Conservation (phyloP, 2,888 invertebrate genomes). For the Plagodis pulveraria region DNA sequence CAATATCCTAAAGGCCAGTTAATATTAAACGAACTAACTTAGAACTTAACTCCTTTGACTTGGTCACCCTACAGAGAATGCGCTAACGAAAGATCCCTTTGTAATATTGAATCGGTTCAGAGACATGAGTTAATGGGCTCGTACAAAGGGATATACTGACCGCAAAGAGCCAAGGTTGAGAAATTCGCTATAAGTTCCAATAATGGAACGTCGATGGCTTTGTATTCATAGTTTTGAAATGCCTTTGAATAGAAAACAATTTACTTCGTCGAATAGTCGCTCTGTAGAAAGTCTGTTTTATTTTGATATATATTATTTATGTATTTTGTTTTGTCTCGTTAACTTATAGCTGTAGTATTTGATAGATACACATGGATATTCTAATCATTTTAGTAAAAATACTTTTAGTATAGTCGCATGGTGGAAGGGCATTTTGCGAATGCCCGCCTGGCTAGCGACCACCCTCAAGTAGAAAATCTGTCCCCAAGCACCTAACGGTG, state of each 20-base stretch:
- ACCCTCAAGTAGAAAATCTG: too few relatives aligned
- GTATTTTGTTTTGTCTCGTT: background rate
- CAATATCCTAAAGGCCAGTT: too few relatives aligned
- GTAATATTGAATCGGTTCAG: conserved; percentile 22
- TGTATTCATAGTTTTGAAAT: conserved; percentile 22
- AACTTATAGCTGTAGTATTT: too few relatives aligned
- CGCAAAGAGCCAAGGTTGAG: conserved; percentile 30
- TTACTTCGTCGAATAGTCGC: background rate
- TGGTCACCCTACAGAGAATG: conserved; percentile 10
- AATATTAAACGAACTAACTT: too few relatives aligned
- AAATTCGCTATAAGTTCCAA: conserved; percentile 28
- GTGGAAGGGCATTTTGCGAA: too few relatives aligned
- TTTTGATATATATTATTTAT: background rate
- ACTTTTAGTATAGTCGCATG: too few relatives aligned
- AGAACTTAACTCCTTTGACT: background rate
- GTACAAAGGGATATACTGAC: conserved; percentile 32
- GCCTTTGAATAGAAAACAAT: conserved; percentile 10
- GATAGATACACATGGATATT: too few relatives aligned
- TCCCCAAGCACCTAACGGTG: too few relatives aligned
- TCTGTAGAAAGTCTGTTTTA: background rate
- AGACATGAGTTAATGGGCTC: conserved; percentile 29
- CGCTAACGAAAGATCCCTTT: conserved; percentile 32
- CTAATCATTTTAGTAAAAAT: too few relatives aligned
- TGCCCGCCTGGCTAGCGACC: too few relatives aligned
- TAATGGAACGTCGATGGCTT: conserved; percentile 31